Conservation (phyloP, 2,888 invertebrate species). For the Morpho achilles region DNA sequence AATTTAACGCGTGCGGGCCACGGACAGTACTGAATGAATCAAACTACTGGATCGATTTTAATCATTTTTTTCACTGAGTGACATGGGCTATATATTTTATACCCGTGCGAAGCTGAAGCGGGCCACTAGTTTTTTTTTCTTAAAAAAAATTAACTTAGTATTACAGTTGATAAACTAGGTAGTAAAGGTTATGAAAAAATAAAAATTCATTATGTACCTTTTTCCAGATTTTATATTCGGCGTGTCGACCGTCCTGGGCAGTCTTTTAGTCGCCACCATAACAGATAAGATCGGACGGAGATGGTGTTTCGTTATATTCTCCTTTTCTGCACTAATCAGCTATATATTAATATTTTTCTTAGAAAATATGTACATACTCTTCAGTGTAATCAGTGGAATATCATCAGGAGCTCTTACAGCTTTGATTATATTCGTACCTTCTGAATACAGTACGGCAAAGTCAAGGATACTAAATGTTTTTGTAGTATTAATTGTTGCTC, state of each 20-base stretch:
- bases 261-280: constrained; percentile 15
- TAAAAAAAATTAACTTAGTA: too few relatives aligned
- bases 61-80: too few relatives aligned
- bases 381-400: constrained; percentile 21
- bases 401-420: constrained; percentile 19
- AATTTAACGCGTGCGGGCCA: too few relatives aligned
- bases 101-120: too few relatives aligned
- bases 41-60: too few relatives aligned
- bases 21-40: too few relatives aligned
- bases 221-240: constrained; percentile 18
- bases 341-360: constrained; percentile 24
- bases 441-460: constrained; percentile 22
- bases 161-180: too few relatives aligned
- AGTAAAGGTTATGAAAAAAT: too few relatives aligned
- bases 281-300: constrained; percentile 23
- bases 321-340: constrained; percentile 13
- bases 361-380: constrained; percentile 5
- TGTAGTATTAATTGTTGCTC: constrained; percentile 21
- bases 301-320: constrained; percentile 14
- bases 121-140: too few relatives aligned
- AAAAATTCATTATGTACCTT: background rate
- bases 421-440: constrained; percentile 12
- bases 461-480: constrained; percentile 16
- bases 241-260: constrained; percentile 12
- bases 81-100: too few relatives aligned